phyloP scores from a whole-genome alignment of 2,888 invertebrate genomes.

The Phalera bucephala region DNA sequence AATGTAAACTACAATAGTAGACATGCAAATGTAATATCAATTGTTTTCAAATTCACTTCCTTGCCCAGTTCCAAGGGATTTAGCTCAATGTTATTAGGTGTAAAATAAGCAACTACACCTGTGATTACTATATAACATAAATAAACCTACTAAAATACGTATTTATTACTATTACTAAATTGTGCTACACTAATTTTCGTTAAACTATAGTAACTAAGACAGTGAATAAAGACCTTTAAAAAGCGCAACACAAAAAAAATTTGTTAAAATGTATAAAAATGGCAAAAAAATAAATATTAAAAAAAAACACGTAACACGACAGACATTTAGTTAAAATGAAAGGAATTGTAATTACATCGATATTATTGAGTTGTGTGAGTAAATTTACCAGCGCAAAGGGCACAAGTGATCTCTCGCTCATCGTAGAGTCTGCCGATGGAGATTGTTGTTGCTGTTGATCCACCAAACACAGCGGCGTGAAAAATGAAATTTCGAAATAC shows the following conservation, averaged over 20 bases:
- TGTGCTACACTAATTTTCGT: too few species aligned
- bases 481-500: slow-evolving; percentile 52
- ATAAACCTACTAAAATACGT: too few species aligned
- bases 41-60: too few species aligned
- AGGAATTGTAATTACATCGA: slow-evolving; percentile 69
- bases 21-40: too few species aligned
- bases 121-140: too few species aligned
- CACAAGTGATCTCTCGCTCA: slow-evolving; percentile 79
- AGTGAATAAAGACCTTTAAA: slow-evolving; percentile 1
- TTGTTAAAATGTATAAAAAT: slow-evolving; percentile 7
- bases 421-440: slow-evolving; percentile 78
- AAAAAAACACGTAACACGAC: slow-evolving; percentile 18
- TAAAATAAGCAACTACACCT: too few species aligned
- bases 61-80: too few species aligned
- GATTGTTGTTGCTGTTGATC: slow-evolving; percentile 77
- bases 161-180: too few species aligned
- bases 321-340: slow-evolving; percentile 43
- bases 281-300: slow-evolving; percentile 14
- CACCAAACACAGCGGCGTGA: slow-evolving; percentile 45
- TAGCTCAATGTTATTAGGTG: too few species aligned
- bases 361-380: slow-evolving; percentile 69
- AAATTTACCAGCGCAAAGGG: slow-evolving; percentile 82
- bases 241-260: neutral
- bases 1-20: too few species aligned
- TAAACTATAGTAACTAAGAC: too few species aligned